phyloP scores from a whole-genome alignment of 2,888 invertebrate species.

The Drosophila prolongata region DNA sequence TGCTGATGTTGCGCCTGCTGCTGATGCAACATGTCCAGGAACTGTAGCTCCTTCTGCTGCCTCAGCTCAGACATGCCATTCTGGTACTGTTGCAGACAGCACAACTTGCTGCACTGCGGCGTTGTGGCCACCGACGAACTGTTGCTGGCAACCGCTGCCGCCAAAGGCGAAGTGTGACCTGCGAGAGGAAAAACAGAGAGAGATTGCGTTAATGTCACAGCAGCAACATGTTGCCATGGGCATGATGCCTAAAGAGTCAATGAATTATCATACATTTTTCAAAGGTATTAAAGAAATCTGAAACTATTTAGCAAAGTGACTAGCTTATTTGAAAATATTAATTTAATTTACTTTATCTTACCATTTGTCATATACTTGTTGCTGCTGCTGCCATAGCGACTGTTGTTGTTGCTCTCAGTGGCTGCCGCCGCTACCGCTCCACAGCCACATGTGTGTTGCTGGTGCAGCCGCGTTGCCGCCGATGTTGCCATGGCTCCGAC shows the following conservation, averaged over 20 bases:
- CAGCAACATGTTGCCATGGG: conserved; percentile 55
- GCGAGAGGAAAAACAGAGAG: conserved; percentile 4
- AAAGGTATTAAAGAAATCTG: too few relatives aligned
- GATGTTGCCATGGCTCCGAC: conserved; percentile 62
- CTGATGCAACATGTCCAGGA: conserved; percentile 32
- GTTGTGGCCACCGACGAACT: conserved; percentile 64
- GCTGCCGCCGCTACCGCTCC: conserved; percentile 54
- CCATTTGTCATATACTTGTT: conserved; percentile 76
- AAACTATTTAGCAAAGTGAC: too few relatives aligned
- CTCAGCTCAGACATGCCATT: conserved; percentile 21
- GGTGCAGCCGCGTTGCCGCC: conserved; percentile 58
- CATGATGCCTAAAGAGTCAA: neutral
- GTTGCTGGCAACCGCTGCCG: conserved; percentile 77
- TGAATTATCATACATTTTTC: too few relatives aligned
- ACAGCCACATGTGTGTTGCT: conserved; percentile 70
- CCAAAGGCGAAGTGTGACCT: conserved; percentile 81
- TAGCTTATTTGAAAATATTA: too few relatives aligned
- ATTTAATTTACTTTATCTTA: neutral
- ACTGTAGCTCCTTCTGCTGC: conserved; percentile 5
- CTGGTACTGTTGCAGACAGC: conserved; percentile 60
- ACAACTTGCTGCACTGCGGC: conserved; percentile 66
- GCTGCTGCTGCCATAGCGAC: conserved; percentile 58
- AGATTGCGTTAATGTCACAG: conserved; percentile 5
- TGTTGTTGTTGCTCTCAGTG: conserved; percentile 63
- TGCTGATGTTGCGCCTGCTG: conserved; percentile 44